A percentile compares a stretch with the other conserved stretches of the same genome.
Conservation (phyloP, 1,140 invertebrate genomes). For the Eupeodes corollae region DNA sequence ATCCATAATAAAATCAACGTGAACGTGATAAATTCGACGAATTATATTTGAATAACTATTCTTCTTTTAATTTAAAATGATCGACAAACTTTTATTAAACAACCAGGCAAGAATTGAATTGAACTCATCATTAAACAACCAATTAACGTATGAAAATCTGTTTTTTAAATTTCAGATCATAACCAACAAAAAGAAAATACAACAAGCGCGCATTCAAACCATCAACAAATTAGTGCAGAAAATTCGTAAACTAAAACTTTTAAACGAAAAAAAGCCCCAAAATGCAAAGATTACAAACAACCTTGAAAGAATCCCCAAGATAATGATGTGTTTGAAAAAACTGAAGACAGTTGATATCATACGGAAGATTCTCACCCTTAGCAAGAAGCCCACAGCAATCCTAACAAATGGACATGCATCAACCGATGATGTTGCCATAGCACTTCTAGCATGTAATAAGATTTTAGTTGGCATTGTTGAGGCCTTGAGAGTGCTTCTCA, state of each 20-base stretch:
- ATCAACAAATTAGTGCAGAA: slow-evolving; percentile 31
- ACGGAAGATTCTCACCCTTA: slow-evolving; percentile 12
- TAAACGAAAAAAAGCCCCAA: slow-evolving; percentile 13
- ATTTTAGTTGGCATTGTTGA: slow-evolving; percentile 16
- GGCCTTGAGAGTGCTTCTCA: slow-evolving; percentile 13
- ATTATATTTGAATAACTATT: too few relatives aligned
- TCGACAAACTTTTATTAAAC: slow-evolving; percentile 31
- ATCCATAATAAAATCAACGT: too few relatives aligned
- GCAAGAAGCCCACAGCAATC: slow-evolving; percentile 16
- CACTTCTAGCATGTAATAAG: slow-evolving; percentile 26
- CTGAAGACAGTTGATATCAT: slow-evolving; percentile 16
- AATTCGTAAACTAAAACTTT: slow-evolving; percentile 22
- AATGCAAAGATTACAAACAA: slow-evolving; percentile 18
- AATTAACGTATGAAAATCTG: too few relatives aligned
- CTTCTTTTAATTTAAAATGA: slow-evolving; percentile 11
- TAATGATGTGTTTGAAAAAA: slow-evolving; percentile 21
- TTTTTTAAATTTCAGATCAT: slow-evolving; percentile 20
- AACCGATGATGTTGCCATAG: slow-evolving; percentile 24
- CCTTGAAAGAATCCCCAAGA: slow-evolving; percentile 15
- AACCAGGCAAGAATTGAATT: slow-evolving; percentile 22
- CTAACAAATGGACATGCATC: slow-evolving; percentile 25
- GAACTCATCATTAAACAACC: not conserved
- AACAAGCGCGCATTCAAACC: slow-evolving; percentile 21
- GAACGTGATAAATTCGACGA: too few relatives aligned
- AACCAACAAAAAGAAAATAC: slow-evolving; percentile 26